Conservation (phyloP, 64 coral and sea anemone genomes). For the Dendronephthya gigantea region DNA sequence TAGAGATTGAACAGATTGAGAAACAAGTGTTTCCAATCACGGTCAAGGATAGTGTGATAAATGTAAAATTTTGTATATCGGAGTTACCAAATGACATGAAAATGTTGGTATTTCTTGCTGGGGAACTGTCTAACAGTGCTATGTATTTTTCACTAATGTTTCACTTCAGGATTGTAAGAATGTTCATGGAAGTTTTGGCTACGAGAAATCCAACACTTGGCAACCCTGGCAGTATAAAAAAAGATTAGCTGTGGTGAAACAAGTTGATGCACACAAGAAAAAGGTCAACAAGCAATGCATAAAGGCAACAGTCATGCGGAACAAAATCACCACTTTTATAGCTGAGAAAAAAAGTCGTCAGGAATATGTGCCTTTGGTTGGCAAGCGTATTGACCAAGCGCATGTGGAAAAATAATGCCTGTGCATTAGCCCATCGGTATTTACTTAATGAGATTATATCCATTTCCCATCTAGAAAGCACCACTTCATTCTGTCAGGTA, state of each 20-base stretch:
- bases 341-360: neutral
- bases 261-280: neutral
- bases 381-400: neutral
- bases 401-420: neutral
- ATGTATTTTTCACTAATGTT: neutral
- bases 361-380: conserved; percentile 3
- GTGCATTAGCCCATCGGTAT: neutral
- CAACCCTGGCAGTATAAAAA: neutral
- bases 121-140: neutral
- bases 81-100: neutral
- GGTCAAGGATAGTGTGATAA: neutral
- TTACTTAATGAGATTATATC: neutral
- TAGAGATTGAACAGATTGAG: neutral
- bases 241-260: neutral
- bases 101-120: neutral
- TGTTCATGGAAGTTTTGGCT: neutral
- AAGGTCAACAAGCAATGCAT: neutral
- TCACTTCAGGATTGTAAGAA: neutral
- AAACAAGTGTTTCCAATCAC: neutral
- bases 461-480: neutral
- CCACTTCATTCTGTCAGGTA: neutral
- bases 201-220: neutral
- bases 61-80: neutral
- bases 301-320: neutral
- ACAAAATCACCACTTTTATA: neutral